Base-by-base conservation (phyloP, 1,140 invertebrate genomes). In the Spodoptera frugiperda region DNA sequence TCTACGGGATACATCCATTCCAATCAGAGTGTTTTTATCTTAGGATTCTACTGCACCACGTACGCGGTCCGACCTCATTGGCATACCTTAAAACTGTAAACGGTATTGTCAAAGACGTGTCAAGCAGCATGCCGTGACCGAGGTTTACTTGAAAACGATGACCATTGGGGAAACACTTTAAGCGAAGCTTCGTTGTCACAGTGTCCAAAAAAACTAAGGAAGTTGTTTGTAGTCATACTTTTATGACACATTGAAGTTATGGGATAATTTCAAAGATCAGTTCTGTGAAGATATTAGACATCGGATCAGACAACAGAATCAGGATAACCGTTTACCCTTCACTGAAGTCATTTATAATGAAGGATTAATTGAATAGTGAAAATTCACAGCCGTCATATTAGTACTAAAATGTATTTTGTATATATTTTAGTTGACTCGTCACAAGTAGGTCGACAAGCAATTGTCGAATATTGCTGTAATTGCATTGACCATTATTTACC, bases 11-110 rank as follows among this genome's bases (percentile, higher is more conserved):
- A 21, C 53, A 54, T 54, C 53, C 53, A 0, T 21, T 5, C 0
- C 15, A 54, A 21, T 19, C 17, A 54, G 51, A 54, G 6, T 54
- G 53, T 19, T 21, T 21, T 54, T 21, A 21, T 11, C 8, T 21
- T 6, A 19, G 53, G 5, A 6, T 54, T 3, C 8, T 54, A 87
- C 70, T 80, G 30, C 76, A 82, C 17, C 51, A 78, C 48, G 55
- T 81, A 57, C 77, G 77, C 65, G 75, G 77, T 63, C 78, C 80
- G n/a, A 80, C 76, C 25, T 82, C 80, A 76, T 84, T 81, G 17
- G 70, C 11, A 46, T 44, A 75, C 19, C 12, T 78, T 8, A 82
- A 80, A 79, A 84, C 78, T 8, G 71, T 80, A 9, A 39, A 82
- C 15, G 78, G 83, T 12, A 3, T 79, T 73, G 10, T 79, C 48